Conservation (phyloP, 2,797 vertebrate genomes). For the Scyliorhinus canicula region DNA sequence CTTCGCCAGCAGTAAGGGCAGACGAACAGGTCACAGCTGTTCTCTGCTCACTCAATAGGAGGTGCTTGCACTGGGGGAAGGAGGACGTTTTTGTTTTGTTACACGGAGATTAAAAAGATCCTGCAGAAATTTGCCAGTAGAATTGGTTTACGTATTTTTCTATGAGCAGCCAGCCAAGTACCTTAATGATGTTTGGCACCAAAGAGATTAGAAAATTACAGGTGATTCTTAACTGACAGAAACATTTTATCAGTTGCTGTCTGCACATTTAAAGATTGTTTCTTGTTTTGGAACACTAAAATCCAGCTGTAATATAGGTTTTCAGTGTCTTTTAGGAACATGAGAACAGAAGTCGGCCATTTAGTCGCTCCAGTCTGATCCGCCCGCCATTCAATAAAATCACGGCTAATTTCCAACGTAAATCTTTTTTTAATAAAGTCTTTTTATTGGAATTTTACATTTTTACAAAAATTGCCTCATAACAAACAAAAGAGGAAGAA, state of each 20-base stretch:
- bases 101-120: not conserved
- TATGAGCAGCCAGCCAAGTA: not conserved
- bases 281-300: not conserved
- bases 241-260: not conserved
- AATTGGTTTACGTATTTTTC: not conserved
- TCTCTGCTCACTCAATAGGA: not conserved
- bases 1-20: not conserved
- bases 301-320: not conserved
- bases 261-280: not conserved
- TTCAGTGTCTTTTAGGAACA: not conserved
- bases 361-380: no score
- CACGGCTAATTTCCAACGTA: no score
- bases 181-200: not conserved
- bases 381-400: no score
- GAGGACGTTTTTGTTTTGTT: not conserved
- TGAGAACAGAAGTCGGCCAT: no score
- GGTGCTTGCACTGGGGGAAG: not conserved
- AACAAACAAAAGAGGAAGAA: no score
- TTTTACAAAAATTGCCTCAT: no score
- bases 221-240: not conserved
- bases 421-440: no score
- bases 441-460: no score
- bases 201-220: not conserved
- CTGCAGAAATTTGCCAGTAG: not conserved
- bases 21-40: slow-evolving; percentile 18